phyloP scores from a whole-genome alignment of 2,797 vertebrate genomes.

The Sebastes alutus region DNA sequence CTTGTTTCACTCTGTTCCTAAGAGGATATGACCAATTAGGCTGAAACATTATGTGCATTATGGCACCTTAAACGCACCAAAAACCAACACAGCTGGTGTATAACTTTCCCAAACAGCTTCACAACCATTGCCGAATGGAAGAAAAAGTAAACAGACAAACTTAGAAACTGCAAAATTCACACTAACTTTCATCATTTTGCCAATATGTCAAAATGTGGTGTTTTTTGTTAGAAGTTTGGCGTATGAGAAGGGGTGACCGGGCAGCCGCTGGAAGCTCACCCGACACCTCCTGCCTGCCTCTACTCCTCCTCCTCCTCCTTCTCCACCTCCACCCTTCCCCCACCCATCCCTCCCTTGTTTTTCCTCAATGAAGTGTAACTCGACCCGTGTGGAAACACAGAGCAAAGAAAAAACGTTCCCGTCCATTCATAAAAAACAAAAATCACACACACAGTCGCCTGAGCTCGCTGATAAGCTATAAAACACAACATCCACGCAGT shows the following conservation, averaged over 20 bases:
- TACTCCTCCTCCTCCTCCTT: background rate
- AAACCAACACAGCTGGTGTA: no score
- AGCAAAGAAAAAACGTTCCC: slow-evolving; percentile 32
- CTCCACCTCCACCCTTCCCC: slow-evolving; percentile 43
- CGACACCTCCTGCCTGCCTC: slow-evolving; percentile 2
- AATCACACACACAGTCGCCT: slow-evolving; percentile 57
- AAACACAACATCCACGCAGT: slow-evolving; percentile 9
- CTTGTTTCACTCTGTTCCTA: no score
- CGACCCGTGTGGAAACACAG: slow-evolving; percentile 72
- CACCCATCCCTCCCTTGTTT: slow-evolving; percentile 78
- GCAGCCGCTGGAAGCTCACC: background rate
- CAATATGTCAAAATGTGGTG: no score
- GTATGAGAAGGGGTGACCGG: no score
- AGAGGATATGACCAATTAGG: no score
- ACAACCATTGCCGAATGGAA: no score
- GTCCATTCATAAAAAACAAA: slow-evolving; percentile 82
- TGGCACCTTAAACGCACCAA: no score
- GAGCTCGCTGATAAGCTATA: slow-evolving; percentile 37
- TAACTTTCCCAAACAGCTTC: no score
- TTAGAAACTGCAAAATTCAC: no score
- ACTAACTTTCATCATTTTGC: rapidly evolving
- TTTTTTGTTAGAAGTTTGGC: no score
- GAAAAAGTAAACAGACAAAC: no score
- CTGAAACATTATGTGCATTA: no score
- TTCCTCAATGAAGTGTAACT: slow-evolving; percentile 88